Evolutionary conservation across 2,113 vertebrate species (phyloP).

Genomic region (Crocuta crocuta): DNA sequence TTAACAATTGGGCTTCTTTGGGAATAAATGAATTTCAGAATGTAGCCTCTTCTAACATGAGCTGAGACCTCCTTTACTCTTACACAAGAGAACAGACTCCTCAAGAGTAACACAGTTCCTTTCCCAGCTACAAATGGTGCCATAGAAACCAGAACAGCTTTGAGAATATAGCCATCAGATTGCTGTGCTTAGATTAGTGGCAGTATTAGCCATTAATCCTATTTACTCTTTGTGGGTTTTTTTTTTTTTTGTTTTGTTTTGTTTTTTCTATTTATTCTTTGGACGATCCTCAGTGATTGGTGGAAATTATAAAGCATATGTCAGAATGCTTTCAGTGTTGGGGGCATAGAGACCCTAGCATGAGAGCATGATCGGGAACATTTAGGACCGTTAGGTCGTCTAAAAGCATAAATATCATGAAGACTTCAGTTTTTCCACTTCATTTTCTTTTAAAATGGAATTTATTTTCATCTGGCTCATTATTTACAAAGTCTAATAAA

Average conservation of each 20-base stretch:
- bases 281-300: background rate
- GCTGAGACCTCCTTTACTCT: background rate
- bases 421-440: background rate
- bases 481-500: background rate
- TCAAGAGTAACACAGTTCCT: background rate
- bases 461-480: background rate
- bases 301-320: background rate
- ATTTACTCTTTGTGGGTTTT: background rate
- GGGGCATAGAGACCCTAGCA: background rate
- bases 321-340: background rate
- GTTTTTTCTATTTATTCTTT: background rate
- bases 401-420: conserved; percentile 15
- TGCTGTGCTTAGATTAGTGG: background rate
- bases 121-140: background rate
- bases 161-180: background rate
- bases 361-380: background rate
- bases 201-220: background rate
- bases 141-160: background rate
- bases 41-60: background rate
- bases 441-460: background rate
- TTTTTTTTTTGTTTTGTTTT: no score
- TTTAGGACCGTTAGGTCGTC: background rate
- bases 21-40: background rate
- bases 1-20: background rate
- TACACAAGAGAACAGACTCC: background rate